phyloP scores from a whole-genome alignment of 2,797 vertebrate genomes.

The Mastacembelus armatus region DNA sequence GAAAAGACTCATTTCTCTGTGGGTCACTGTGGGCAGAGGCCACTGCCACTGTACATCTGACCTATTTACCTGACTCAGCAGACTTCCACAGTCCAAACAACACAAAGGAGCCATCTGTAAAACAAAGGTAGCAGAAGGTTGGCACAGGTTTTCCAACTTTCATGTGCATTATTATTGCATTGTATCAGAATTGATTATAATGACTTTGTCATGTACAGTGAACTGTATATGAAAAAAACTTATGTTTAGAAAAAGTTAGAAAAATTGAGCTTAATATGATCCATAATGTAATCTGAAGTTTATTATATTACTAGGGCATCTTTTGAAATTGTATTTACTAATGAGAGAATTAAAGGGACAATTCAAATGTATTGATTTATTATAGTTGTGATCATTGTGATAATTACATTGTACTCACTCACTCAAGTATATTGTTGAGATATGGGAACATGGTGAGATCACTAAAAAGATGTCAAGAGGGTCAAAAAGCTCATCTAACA shows the following conservation, averaged over 20 bases:
- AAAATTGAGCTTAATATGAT: background rate
- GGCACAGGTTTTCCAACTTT: background rate
- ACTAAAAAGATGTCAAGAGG: too few species aligned
- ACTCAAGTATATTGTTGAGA: background rate
- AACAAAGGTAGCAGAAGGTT: slow-evolving; percentile 32
- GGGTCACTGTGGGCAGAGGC: slow-evolving; percentile 72
- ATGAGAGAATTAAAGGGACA: background rate
- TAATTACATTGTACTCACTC: background rate
- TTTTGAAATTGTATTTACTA: background rate
- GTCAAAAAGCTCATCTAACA: too few species aligned
- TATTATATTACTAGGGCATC: background rate
- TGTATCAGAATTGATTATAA: too few species aligned
- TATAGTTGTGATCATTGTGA: background rate
- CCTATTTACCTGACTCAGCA: slow-evolving; percentile 73
- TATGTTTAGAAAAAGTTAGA: too few species aligned
- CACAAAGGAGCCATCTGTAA: slow-evolving; percentile 36
- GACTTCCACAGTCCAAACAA: slow-evolving; percentile 52
- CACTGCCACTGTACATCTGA: slow-evolving; percentile 62
- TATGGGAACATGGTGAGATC: background rate
- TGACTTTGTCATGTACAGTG: too few species aligned
- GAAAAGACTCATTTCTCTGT: slow-evolving; percentile 82
- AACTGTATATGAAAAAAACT: too few species aligned
- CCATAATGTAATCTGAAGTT: background rate
- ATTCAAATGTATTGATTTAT: too few species aligned
- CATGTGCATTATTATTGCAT: background rate